Conservation (phyloP, 2,888 invertebrate genomes). For the Petrolisthes manimaculis region DNA sequence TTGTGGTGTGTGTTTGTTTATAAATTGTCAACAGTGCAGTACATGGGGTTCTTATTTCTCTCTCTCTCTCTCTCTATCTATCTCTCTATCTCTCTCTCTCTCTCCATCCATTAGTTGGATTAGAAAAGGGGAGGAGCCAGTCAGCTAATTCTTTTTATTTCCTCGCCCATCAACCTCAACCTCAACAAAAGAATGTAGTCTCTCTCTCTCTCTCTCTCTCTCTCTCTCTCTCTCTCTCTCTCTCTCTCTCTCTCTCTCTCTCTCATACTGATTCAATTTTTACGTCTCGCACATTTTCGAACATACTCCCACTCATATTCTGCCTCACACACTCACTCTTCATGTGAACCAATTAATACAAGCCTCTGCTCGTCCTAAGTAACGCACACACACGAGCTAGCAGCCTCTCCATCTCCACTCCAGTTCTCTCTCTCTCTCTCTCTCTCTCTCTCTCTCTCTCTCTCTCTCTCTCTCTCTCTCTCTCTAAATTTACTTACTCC, state of each 20-base stretch:
- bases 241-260: not conserved
- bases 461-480: conserved; percentile 2
- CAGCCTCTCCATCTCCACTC: not conserved
- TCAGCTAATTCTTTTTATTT: no score
- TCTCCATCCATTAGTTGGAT: not conserved
- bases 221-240: not conserved
- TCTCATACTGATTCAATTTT: not conserved
- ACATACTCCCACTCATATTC: not conserved
- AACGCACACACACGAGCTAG: not conserved
- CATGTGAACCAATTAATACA: no score
- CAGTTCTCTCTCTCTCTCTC: not conserved
- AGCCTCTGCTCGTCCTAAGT: no score
- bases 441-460: not conserved
- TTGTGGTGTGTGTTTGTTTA: not conserved
- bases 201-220: not conserved
- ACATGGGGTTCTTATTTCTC: not conserved
- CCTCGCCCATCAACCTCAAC: no score
- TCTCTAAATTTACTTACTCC: not conserved
- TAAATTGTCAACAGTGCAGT: not conserved
- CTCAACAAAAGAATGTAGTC: no score
- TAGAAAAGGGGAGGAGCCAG: not conserved
- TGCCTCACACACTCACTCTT: not conserved
- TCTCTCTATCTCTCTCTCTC: not conserved
- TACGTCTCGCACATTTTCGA: not conserved
- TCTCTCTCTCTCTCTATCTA: conserved; percentile 20